These are phyloP conservation scores for Vanessa atalanta DNA, from an alignment of 1,140 invertebrate genomes.

Conservation along the genomic window DNA sequence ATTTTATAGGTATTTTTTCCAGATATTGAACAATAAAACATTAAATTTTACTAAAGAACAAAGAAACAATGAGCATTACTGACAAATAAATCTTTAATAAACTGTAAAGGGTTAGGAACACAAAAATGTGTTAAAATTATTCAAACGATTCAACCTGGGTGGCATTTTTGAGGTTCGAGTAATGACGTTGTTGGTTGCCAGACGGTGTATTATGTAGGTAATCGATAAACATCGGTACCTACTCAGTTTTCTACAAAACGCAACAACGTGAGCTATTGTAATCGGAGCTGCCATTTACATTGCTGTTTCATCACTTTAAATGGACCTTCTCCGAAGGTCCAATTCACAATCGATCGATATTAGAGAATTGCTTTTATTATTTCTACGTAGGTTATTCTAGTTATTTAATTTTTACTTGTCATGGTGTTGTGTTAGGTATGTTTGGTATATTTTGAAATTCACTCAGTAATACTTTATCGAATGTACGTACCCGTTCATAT, in stretches of 20 bases:
- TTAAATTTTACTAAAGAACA: background rate
- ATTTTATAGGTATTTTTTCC: too few species aligned
- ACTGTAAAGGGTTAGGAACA: background rate
- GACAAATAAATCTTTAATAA: background rate
- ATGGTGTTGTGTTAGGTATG: background rate
- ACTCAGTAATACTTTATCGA: too few species aligned
- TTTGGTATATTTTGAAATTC: background rate
- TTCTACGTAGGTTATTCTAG: background rate
- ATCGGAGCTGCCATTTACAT: slow-evolving; percentile 48
- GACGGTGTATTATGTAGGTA: slow-evolving; percentile 41
- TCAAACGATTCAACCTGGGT: slow-evolving; percentile 48
- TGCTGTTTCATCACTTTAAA: slow-evolving; percentile 43
- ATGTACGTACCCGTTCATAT: too few species aligned
- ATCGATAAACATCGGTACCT: slow-evolving; percentile 49
- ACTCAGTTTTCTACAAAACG: slow-evolving; percentile 50
- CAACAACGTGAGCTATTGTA: slow-evolving; percentile 46
- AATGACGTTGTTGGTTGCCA: slow-evolving; percentile 43
- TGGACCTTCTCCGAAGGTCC: slow-evolving; percentile 48
- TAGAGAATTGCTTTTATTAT: slow-evolving; percentile 7
- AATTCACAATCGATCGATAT: slow-evolving; percentile 10
- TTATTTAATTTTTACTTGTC: background rate
- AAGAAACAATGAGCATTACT: background rate
- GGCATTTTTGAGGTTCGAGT: slow-evolving; percentile 50
- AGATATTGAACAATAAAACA: background rate
- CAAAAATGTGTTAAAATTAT: background rate